Evolutionary conservation across 2,113 vertebrate genomes (phyloP).

Genomic region (Nerophis lumbriciformis): DNA sequence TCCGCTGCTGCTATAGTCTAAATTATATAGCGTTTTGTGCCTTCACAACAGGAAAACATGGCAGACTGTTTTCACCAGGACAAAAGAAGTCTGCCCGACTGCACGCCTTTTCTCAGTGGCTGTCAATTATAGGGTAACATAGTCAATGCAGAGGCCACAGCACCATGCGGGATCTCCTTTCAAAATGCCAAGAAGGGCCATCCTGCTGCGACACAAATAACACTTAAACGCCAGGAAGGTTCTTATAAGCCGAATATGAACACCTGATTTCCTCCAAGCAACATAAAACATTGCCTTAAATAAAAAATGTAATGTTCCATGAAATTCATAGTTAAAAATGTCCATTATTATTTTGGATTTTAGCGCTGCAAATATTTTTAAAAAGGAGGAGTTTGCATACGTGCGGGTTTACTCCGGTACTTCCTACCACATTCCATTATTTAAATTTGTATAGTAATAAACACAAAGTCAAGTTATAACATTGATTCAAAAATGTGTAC

Average conservation of each 20-base stretch:
- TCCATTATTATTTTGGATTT: no score
- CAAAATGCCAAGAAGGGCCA: slow-evolving; percentile 3
- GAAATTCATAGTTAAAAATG: no score
- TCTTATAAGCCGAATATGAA: neutral
- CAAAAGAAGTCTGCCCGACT: slow-evolving; percentile 48
- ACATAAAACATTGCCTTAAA: no score
- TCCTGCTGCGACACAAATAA: neutral
- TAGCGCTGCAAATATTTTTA: no score
- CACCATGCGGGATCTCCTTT: neutral
- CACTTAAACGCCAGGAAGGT: neutral
- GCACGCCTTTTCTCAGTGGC: slow-evolving; percentile 27
- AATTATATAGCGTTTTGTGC: slow-evolving; percentile 55
- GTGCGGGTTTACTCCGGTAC: no score
- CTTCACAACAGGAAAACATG: slow-evolving; percentile 38
- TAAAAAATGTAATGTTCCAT: no score
- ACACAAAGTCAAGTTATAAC: no score
- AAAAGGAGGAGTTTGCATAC: no score
- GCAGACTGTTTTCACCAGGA: slow-evolving; percentile 35
- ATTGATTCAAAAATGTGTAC: no score
- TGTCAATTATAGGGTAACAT: slow-evolving; percentile 29
- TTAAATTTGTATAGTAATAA: no score
- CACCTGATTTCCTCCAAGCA: no score
- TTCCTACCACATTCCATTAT: no score
- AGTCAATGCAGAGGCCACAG: slow-evolving; percentile 9
- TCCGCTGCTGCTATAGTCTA: slow-evolving; percentile 32